A percentile compares a stretch with the other conserved stretches of the same genome.
phyloP scores from a whole-genome alignment of 2,888 invertebrate genomes.

The Drosophila nigricruria region DNA sequence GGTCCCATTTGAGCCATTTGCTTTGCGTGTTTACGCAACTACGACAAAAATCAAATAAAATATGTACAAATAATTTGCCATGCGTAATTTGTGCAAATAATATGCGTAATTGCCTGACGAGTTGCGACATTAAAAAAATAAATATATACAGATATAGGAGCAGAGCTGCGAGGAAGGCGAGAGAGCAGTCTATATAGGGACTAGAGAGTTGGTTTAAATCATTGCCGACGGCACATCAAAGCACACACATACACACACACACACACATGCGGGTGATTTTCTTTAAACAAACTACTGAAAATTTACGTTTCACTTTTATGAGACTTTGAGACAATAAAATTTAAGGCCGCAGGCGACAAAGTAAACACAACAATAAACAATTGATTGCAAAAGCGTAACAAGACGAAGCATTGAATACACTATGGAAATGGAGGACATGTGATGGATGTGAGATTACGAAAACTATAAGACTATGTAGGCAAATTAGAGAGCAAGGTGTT shows the following conservation, averaged over 20 bases:
- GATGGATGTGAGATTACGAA: background rate
- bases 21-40: constrained; percentile 67
- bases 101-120: constrained; percentile 72
- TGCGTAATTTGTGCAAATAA: constrained; percentile 82
- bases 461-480: background rate
- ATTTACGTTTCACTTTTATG: constrained; percentile 61
- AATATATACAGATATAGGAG: background rate
- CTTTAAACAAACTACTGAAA: constrained; percentile 56
- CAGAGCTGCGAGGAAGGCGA: background rate
- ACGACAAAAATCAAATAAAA: constrained; percentile 56
- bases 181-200: background rate
- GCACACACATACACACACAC: constrained; percentile 19
- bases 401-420: constrained; percentile 25
- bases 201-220: constrained; percentile 18
- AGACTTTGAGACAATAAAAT: constrained; percentile 63
- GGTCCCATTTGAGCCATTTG: background rate
- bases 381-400: constrained; percentile 18
- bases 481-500: background rate
- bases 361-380: constrained; percentile 75
- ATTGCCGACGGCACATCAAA: constrained; percentile 65
- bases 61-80: constrained; percentile 69
- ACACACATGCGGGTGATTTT: background rate
- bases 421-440: background rate
- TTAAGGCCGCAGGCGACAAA: constrained; percentile 76
- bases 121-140: constrained; percentile 28